Conservation (phyloP, 2,113 vertebrate species). For the Toxotes jaculatrix region DNA sequence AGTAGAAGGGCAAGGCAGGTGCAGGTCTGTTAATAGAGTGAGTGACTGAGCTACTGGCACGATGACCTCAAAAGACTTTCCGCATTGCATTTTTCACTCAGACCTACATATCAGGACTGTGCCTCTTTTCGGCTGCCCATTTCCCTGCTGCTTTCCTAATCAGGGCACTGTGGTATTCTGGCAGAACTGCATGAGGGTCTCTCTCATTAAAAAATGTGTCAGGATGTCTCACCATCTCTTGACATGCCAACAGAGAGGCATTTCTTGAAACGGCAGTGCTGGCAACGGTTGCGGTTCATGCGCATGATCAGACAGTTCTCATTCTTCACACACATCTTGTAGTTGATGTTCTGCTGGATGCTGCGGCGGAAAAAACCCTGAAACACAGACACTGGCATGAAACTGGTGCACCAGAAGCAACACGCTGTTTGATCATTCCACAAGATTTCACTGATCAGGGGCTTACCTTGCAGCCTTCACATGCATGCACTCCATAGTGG, state of each 20-base stretch:
- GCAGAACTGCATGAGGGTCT: conserved; percentile 25
- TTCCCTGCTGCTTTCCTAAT: conserved; percentile 62
- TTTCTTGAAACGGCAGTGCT: conserved; percentile 89
- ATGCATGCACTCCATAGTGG: conserved; percentile 89
- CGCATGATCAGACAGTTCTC: conserved; percentile 87
- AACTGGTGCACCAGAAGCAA: conserved; percentile 4
- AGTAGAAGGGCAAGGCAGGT: conserved; percentile 44
- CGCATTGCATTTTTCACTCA: conserved; percentile 67
- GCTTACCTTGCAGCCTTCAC: conserved; percentile 87
- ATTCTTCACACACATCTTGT: conserved; percentile 89
- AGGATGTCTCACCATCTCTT: conserved; percentile 84
- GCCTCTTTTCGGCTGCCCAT: conserved; percentile 31
- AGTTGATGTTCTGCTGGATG: conserved; percentile 89
- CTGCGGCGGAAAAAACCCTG: conserved; percentile 88
- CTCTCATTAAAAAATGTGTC: conserved; percentile 52
- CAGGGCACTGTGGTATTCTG: conserved; percentile 58
- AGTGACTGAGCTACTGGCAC: conserved; percentile 72
- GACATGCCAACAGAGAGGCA: conserved; percentile 89
- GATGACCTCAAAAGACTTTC: conserved; percentile 75
- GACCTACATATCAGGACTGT: conserved; percentile 58
- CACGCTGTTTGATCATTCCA: not conserved
- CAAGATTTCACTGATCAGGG: not conserved
- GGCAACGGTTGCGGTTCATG: conserved; percentile 88
- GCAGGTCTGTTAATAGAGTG: conserved; percentile 50
- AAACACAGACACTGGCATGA: conserved; percentile 14